phyloP scores from a whole-genome alignment of 2,888 invertebrate genomes.

The Chymomyza caudatula region DNA sequence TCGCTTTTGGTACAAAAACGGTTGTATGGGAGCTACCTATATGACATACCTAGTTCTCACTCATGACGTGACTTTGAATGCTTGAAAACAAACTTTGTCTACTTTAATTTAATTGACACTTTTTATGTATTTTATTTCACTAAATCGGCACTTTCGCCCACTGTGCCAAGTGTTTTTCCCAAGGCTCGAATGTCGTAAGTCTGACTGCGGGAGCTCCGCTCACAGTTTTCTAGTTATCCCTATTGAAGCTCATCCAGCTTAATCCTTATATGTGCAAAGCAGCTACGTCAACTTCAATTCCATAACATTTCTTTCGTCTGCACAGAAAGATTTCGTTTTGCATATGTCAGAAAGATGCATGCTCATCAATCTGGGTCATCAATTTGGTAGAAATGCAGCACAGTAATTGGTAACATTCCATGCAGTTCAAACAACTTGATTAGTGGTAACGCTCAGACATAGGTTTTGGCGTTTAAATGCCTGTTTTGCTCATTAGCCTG shows the following conservation, averaged over 20 bases:
- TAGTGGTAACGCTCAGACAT: conserved; percentile 49
- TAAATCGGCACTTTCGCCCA: too few relatives aligned
- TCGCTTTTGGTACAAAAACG: too few relatives aligned
- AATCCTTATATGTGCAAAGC: neutral
- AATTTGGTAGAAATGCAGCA: conserved; percentile 65
- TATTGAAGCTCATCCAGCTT: neutral
- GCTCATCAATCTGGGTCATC: conserved; percentile 66
- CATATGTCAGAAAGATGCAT: conserved; percentile 57
- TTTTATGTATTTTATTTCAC: too few relatives aligned
- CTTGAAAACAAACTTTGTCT: too few relatives aligned
- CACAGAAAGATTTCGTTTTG: conserved; percentile 52
- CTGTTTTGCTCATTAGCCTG: conserved; percentile 62
- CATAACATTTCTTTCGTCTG: neutral
- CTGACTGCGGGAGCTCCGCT: neutral
- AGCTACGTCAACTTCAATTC: conserved; percentile 17
- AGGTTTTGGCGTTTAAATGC: conserved; percentile 54
- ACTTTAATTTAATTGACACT: too few relatives aligned
- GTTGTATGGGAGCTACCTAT: too few relatives aligned
- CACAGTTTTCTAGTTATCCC: neutral
- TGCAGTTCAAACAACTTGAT: conserved; percentile 68
- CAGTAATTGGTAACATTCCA: conserved; percentile 35
- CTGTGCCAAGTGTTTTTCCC: too few relatives aligned
- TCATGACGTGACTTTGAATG: too few relatives aligned
- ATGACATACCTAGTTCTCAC: too few relatives aligned
- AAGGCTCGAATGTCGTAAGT: too few relatives aligned